Base-by-base conservation (phyloP, 2,113 vertebrate species). In the Festucalex cinctus region DNA sequence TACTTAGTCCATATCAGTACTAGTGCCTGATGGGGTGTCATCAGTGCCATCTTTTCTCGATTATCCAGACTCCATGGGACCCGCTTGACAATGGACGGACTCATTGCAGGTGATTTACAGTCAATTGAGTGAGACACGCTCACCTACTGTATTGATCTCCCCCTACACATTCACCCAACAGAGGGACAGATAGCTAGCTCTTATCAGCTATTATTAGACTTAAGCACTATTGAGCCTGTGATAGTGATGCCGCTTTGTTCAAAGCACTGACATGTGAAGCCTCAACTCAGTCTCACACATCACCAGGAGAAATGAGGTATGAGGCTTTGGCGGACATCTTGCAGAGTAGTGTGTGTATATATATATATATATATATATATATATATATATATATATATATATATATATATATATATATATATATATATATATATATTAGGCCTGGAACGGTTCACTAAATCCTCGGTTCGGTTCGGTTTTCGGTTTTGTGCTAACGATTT, bases 121-220 rank as follows among this genome's bases (percentile, higher is more conserved):
- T 87, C 79, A 68, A 79, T 85, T 71, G 26, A 68, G 68, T 19
- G 57, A 67, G 36, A 69, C 70, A 64, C 58, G 67, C 85, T 73
- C 75, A 75, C 61, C 70, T 61, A 77, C 73, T 20, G 12, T 54
- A 86, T 83, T 74, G 76, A 82, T 83, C 81, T 0, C 76, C 43
- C 58, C 69, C 48, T 19, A 7, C n/a, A 13, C 26, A 12, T 6
- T 32, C 69, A 77, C 46, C 68, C 57, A 68, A 22, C 60, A 61
- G 51, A 83, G 39, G 68, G 49, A 81, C 49, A 58, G 32, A 65
- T 41, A 75, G 48, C 71, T 68, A 75, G 76, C 53, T 78, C 75
- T 74, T 74, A 70, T 62, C 46, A 16, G 54, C 32, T 58, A 66
- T 70, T 63, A 81, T 76, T 78, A 51, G 41, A 72, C n/a, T 70